These are phyloP conservation scores for Andrena fulva DNA, from an alignment of 2,888 invertebrate genomes.

Conservation along the genomic window DNA sequence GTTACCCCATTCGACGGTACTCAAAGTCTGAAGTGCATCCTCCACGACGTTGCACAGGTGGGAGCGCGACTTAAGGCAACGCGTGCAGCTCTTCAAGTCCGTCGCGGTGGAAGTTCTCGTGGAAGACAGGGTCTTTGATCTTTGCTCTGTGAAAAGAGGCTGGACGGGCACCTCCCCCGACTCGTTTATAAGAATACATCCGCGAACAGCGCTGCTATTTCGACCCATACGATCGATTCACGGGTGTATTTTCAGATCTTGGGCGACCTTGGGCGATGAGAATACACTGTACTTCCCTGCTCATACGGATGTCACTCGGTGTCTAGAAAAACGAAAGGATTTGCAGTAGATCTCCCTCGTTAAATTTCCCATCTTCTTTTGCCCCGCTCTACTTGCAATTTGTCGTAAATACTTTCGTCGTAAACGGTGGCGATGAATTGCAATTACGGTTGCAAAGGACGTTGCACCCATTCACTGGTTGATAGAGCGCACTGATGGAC, in stretches of 20 bases:
- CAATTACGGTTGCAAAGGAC: not conserved
- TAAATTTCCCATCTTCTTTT: not conserved
- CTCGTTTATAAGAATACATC: conserved; percentile 73
- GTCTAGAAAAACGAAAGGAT: conserved; percentile 16
- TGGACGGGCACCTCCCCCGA: not conserved
- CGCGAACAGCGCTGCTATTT: conserved; percentile 73
- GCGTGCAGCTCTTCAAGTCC: conserved; percentile 5
- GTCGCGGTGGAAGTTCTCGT: conserved; percentile 4
- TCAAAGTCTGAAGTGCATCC: not conserved
- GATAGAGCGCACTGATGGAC: too few species aligned
- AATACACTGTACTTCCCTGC: conserved; percentile 57
- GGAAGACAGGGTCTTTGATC: conserved; percentile 47
- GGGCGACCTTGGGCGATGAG: conserved; percentile 71
- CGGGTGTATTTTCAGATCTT: conserved; percentile 74
- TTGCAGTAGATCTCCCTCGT: not conserved
- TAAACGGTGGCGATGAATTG: too few species aligned
- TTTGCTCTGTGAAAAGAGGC: conserved; percentile 14
- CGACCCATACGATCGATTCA: conserved; percentile 74
- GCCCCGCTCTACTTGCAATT: not conserved
- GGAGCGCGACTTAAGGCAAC: not conserved
- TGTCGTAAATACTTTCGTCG: not conserved
- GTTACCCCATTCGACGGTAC: too few species aligned
- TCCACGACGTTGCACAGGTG: not conserved
- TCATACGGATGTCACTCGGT: conserved; percentile 43
- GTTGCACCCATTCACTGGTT: not conserved